Evolutionary conservation across 2,888 invertebrate genomes (phyloP).

Genomic region (Drosophila conformis): DNA sequence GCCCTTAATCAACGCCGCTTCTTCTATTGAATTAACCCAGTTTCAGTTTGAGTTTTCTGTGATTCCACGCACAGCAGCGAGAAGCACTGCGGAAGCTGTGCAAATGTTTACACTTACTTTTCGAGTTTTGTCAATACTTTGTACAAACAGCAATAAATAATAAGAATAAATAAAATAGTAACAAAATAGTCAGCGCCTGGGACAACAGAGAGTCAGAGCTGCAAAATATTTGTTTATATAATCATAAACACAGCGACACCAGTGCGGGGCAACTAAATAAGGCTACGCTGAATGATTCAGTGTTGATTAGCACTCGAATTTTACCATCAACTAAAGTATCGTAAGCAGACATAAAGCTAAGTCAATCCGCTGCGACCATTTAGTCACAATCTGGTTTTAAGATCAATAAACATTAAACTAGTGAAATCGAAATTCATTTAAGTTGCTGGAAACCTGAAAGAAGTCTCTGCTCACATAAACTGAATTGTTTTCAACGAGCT

Average conservation of each 20-base stretch:
- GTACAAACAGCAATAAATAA: neutral
- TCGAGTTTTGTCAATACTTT: neutral
- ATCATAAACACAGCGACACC: constrained; percentile 11
- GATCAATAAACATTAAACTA: neutral
- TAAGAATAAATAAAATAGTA: no score
- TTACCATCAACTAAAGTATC: neutral
- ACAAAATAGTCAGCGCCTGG: neutral
- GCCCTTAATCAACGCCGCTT: neutral
- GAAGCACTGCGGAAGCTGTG: constrained; percentile 8
- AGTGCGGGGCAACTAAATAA: constrained; percentile 13
- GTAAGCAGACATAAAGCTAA: neutral
- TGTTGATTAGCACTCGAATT: neutral
- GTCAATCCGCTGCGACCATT: neutral
- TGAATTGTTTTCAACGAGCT: neutral
- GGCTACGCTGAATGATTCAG: no score
- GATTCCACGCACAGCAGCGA: neutral
- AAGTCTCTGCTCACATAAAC: neutral
- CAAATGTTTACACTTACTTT: constrained; percentile 10
- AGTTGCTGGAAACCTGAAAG: neutral
- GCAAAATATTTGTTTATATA: constrained; percentile 54
- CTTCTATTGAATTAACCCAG: constrained; percentile 41
- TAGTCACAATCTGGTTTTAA: neutral
- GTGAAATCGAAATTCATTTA: no score
- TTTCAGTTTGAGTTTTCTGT: constrained; percentile 6
- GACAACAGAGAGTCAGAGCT: constrained; percentile 15